Conservation (phyloP, 2,888 invertebrate species). For the Linnaemya vulpina region DNA sequence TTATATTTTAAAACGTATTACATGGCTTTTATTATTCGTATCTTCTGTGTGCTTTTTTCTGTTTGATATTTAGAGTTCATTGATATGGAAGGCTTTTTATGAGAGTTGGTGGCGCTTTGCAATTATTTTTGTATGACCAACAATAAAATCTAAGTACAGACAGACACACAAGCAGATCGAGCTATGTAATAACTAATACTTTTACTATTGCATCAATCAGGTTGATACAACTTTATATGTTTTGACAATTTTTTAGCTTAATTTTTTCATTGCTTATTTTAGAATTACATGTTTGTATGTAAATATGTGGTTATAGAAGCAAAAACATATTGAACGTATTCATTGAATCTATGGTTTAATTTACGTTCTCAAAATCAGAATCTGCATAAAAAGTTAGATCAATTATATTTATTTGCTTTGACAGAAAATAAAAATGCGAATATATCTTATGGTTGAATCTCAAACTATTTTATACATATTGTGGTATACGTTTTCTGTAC, state of each 20-base stretch:
- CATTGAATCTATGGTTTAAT: too few relatives aligned
- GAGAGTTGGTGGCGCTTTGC: constrained; percentile 11
- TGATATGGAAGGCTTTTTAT: constrained; percentile 44
- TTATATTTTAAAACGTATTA: constrained; percentile 39
- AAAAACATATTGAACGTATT: too few relatives aligned
- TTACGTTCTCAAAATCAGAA: too few relatives aligned
- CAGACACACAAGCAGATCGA: neutral
- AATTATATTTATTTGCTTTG: too few relatives aligned
- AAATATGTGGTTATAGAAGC: too few relatives aligned
- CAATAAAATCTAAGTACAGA: constrained; percentile 17
- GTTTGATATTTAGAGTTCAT: constrained; percentile 48
- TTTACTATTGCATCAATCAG: constrained; percentile 20
- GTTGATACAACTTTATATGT: constrained; percentile 21
- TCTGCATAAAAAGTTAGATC: too few relatives aligned
- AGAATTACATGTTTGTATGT: neutral
- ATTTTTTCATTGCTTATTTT: neutral
- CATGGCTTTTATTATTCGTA: constrained; percentile 12
- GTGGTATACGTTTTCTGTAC: too few relatives aligned
- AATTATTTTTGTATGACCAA: constrained; percentile 26
- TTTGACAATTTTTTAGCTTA: constrained; percentile 15
- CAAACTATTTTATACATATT: too few relatives aligned
- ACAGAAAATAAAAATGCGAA: too few relatives aligned
- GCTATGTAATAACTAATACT: neutral
- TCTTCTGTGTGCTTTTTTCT: constrained; percentile 6
- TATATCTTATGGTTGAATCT: too few relatives aligned